Percentiles rank a stretch among this genome's conserved stretches.
phyloP scores from a whole-genome alignment of 2,113 vertebrate species.

The Gulo gulo region DNA sequence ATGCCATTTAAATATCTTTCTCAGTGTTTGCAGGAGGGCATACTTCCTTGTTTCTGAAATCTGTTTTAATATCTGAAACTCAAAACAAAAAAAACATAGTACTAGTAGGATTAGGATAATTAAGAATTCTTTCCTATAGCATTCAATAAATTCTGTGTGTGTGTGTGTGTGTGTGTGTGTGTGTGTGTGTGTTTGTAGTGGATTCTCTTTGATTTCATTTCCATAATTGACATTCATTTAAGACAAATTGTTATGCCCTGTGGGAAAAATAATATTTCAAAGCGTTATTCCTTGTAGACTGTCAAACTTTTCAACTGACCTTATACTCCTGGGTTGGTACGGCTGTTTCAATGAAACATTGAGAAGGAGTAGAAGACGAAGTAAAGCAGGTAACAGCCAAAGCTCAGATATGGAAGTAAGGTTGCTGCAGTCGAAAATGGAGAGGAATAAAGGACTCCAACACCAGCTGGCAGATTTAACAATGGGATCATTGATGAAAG shows the following conservation, averaged over 20 bases:
- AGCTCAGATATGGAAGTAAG: neutral
- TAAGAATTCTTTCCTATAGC: neutral
- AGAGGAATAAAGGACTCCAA: neutral
- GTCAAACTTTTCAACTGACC: conserved; percentile 14
- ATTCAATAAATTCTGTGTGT: neutral
- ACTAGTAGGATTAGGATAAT: neutral
- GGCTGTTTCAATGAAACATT: conserved; percentile 70
- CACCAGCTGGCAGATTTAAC: conserved; percentile 33
- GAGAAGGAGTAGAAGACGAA: conserved; percentile 28
- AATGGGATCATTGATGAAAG: conserved; percentile 63
- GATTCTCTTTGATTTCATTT: neutral
- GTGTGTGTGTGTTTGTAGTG: neutral
- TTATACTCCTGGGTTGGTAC: neutral
- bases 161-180: neutral
- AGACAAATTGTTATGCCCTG: neutral
- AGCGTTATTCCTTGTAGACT: neutral
- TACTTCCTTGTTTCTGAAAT: neutral
- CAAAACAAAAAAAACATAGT: neutral
- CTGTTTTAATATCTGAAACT: neutral
- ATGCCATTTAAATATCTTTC: neutral
- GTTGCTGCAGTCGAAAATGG: neutral
- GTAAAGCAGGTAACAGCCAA: conserved; percentile 17
- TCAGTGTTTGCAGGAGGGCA: neutral
- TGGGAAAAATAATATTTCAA: conserved; percentile 51
- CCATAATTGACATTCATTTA: conserved; percentile 14